Evolutionary conservation across 2,888 invertebrate species (phyloP), one percentile per base, ranked within the genome.

Genomic region (Nymphalis urticae): DNA sequence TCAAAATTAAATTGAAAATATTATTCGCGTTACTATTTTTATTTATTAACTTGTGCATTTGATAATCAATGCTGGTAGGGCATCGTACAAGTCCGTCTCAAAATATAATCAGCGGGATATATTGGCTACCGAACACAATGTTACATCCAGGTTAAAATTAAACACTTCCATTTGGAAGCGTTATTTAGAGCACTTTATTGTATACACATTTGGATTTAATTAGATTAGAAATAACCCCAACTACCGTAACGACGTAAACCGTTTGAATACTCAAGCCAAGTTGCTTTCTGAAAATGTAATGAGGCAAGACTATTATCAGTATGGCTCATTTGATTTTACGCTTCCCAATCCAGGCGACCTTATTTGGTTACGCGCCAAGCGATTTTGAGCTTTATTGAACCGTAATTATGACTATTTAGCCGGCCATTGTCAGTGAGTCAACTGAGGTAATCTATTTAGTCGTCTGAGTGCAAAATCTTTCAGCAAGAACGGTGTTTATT

Each of bases 311-410:
- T 77, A 85, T 86, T 86, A 88, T 84, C 83, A 85, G 81, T 81
- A 80, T 76, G 82, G 80, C 82, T 85, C 89, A 88, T 90, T 88
- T 87, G 82, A 86, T 85, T 88, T 85, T 83, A 86, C 82, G 83
- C 79, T 75, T 79, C 78, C 75, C 81, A 84, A 86, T 85, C 82
- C 80, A 79, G 75, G 76, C 77, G 77, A 82, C 78, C 80, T 75
- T 77, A 75, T 75, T 74, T 72, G 72, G 72, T 75, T 79, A 74
- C 75, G 70, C 72, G 79, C 76, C 79, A 80, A 79, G 73, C 84
- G 77, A 86, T 83, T 85, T 79, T 86, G 75, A 82, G 77, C 87
- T 83, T 81, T 87, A 82, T 82, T 80, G 76, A 75, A 80, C 82
- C 81, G 80, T 79, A 81, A 81, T 85, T 85, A 85, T 79, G 82